These are phyloP conservation scores for Speoplatyrhinus poulsoni DNA, from an alignment of 2,113 vertebrate genomes.

Conservation along the genomic window DNA sequence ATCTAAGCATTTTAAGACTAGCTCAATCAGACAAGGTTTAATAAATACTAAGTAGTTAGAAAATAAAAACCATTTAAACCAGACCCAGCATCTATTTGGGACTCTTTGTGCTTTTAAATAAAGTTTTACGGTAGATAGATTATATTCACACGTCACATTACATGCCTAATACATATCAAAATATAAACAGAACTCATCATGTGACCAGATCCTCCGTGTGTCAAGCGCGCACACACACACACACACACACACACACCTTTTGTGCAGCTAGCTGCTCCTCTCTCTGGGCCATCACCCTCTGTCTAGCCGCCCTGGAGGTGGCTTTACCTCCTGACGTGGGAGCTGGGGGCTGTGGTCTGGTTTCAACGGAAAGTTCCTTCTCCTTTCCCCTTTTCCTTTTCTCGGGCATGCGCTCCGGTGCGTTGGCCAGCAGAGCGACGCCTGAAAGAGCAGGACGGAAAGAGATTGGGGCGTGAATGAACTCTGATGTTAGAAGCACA, in stretches of 20 bases:
- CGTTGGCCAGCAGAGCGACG: constrained; percentile 90
- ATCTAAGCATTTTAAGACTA: no score
- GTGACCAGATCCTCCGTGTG: neutral
- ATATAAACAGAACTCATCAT: no score
- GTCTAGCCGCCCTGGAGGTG: constrained; percentile 81
- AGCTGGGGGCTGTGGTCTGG: constrained; percentile 53
- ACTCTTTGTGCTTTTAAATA: no score
- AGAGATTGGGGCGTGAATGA: neutral
- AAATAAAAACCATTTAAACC: no score
- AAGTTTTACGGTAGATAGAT: neutral
- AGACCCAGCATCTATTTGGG: no score
- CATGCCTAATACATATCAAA: no score
- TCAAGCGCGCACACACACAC: neutral
- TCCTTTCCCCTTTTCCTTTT: constrained; percentile 75
- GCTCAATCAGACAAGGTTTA: no score
- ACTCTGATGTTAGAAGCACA: neutral
- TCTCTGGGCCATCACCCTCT: constrained; percentile 80
- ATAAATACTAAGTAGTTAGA: no score
- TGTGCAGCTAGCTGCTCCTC: constrained; percentile 89
- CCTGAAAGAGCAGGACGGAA: constrained; percentile 65
- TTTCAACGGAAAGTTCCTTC: constrained; percentile 71
- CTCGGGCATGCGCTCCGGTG: constrained; percentile 86
- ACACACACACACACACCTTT: constrained; percentile 71
- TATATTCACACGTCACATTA: neutral
- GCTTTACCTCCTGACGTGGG: constrained; percentile 67